phyloP scores from a whole-genome alignment of 2,113 vertebrate genomes.

The Toxotes chatareus region DNA sequence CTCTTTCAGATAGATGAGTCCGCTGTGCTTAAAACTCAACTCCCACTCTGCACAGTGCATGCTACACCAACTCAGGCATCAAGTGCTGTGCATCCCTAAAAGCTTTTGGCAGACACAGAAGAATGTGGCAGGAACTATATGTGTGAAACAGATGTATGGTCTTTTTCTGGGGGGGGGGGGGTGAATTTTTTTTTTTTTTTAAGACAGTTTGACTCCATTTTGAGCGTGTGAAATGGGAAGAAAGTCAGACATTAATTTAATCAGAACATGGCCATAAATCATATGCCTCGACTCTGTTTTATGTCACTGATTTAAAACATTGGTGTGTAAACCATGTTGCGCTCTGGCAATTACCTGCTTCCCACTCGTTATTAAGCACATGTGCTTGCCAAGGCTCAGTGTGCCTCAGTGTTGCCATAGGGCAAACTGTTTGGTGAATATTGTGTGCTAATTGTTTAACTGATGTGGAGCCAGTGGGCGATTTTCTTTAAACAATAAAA shows the following conservation, averaged over 20 bases:
- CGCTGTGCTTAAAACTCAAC: constrained; percentile 27
- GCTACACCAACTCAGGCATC: constrained; percentile 56
- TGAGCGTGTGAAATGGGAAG: constrained; percentile 50
- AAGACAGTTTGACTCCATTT: constrained; percentile 48
- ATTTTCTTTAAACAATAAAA: constrained; percentile 43
- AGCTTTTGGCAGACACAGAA: constrained; percentile 71
- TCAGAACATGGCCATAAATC: constrained; percentile 72
- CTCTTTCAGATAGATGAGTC: constrained; percentile 46
- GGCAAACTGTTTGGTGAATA: constrained; percentile 57
- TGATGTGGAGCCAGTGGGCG: constrained; percentile 27
- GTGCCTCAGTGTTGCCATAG: constrained; percentile 48
- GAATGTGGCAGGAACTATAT: constrained; percentile 73
- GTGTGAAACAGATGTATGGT: constrained; percentile 75
- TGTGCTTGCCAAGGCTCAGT: constrained; percentile 62
- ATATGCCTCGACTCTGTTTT: constrained; percentile 54
- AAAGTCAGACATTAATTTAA: constrained; percentile 64
- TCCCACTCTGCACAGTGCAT: constrained; percentile 51
- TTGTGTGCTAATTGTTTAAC: constrained; percentile 77
- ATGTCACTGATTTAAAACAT: constrained; percentile 72
- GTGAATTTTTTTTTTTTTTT: constrained; percentile 5
- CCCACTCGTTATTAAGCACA: constrained; percentile 68
- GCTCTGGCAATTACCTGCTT: constrained; percentile 74
- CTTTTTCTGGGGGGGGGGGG: constrained; percentile 26
- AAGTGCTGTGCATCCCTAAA: constrained; percentile 74
- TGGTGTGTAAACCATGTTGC: constrained; percentile 67